These are phyloP conservation scores for Chelmon rostratus DNA, from an alignment of 2,797 vertebrate genomes.

Conservation along the genomic window DNA sequence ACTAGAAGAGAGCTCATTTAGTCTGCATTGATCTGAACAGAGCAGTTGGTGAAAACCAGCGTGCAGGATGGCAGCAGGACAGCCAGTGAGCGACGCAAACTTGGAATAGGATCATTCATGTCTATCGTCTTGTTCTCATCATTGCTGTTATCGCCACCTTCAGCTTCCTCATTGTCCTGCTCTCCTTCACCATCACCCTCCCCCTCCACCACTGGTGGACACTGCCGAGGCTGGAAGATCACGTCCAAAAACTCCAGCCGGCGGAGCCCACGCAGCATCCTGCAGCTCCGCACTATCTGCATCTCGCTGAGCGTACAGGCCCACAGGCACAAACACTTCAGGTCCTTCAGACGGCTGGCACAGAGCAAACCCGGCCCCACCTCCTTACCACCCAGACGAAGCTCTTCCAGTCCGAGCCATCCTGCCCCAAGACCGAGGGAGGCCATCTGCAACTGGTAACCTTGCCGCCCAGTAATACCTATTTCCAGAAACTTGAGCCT, in stretches of 20 bases:
- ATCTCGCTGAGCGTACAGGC: constrained; percentile 82
- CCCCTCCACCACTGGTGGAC: constrained; percentile 67
- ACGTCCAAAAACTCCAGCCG: constrained; percentile 84
- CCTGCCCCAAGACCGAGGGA: constrained; percentile 85
- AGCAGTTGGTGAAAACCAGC: constrained; percentile 83
- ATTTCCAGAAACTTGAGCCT: constrained; percentile 84
- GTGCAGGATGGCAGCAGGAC: constrained; percentile 81
- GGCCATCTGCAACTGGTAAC: constrained; percentile 85
- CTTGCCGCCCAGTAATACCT: constrained; percentile 80
- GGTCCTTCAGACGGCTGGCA: constrained; percentile 82
- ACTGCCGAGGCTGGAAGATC: constrained; percentile 79
- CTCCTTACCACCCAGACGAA: constrained; percentile 86
- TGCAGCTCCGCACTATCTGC: constrained; percentile 84
- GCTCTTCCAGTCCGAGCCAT: constrained; percentile 84
- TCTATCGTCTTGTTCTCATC: constrained; percentile 70
- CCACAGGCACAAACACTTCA: constrained; percentile 81
- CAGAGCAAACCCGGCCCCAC: constrained; percentile 85
- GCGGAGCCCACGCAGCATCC: constrained; percentile 80
- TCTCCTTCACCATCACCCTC: constrained; percentile 66
- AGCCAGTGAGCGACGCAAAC: constrained; percentile 79
- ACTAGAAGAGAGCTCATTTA: constrained; percentile 34
- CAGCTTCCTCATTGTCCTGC: constrained; percentile 60
- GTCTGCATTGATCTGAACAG: constrained; percentile 78
- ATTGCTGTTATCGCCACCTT: constrained; percentile 42
- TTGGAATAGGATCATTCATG: constrained; percentile 78